Conservation (phyloP, 35 echinoderm and acorn worm species). For the Chiridota heheva region DNA sequence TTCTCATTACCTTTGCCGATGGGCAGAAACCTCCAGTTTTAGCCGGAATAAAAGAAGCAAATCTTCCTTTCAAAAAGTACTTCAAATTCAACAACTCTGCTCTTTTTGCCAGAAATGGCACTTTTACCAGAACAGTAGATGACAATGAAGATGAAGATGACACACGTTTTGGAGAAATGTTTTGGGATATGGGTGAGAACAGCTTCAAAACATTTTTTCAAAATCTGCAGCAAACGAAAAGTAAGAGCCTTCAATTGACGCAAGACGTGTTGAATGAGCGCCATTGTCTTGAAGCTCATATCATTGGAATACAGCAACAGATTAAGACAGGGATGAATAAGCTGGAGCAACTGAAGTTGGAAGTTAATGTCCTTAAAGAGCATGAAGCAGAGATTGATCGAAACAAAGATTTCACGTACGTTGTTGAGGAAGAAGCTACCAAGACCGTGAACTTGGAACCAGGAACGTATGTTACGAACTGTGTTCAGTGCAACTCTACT, state of each 20-base stretch:
- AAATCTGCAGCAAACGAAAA: neutral
- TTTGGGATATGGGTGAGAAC: constrained; percentile 67
- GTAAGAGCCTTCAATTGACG: constrained; percentile 27
- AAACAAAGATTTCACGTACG: constrained; percentile 33
- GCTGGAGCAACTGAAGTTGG: neutral
- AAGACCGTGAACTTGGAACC: neutral
- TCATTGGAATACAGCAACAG: neutral
- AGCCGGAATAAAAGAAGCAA: constrained; percentile 51
- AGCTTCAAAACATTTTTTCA: constrained; percentile 40
- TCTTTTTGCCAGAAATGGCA: constrained; percentile 52
- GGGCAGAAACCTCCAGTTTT: constrained; percentile 63
- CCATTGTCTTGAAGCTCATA: neutral
- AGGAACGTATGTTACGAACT: constrained; percentile 34
- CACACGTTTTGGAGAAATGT: constrained; percentile 58
- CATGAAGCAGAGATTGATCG: constrained; percentile 30
- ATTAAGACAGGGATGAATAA: neutral
- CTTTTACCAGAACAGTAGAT: neutral
- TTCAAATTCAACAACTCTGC: constrained; percentile 87
- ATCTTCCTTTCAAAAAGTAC: constrained; percentile 38
- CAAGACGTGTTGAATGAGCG: constrained; percentile 22
- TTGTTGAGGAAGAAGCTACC: neutral
- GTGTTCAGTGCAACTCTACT: constrained; percentile 25
- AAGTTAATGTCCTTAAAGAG: constrained; percentile 8
- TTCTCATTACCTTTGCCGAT: constrained; percentile 63
- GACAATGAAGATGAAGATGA: constrained; percentile 4